Base-by-base conservation (phyloP, 2,113 vertebrate genomes). In the Chrysochloris asiatica region DNA sequence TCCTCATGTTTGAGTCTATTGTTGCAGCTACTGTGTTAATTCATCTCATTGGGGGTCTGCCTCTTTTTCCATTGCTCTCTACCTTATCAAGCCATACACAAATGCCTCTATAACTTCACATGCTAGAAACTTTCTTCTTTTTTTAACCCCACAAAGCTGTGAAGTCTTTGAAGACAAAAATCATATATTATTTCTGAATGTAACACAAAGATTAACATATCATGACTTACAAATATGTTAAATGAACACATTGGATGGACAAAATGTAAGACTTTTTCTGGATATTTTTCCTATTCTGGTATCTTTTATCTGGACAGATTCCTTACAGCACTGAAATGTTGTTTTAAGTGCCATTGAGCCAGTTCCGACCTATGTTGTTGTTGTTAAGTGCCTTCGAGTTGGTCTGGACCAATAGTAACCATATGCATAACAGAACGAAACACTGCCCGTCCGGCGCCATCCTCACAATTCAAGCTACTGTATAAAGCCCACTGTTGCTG, bases 151-250 rank as follows among this genome's bases (percentile, higher is more conserved):
- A 86, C 33, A 54, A 88, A 67, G 11, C 76, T 83, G 11, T 83
- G 67, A 59, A 67, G 36, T 56, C 84, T 67, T 71, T 22, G 41
- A 78, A 12, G 13, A 45, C 4, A 82, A 45, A 52, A 92, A 63
- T 2, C 6, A 69, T 13, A 33, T 13, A 63, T 93, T 88, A 65
- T 78, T 82, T 92, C 73, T 63, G 54, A 92, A 84, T 73, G 48
- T 50, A 80, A n/a, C 33, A 67, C 47, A 76, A 67, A 83, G 4
- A 11, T 69, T 78, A 33, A 30, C n/a, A 71, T 50, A 43, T 38
- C 21, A 33, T 45, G 1, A 47, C 76, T 78, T 83, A 79, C 11
- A 82, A 78, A 71, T 82, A 11, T 93, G 11, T 45, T 88, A 89
- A 83, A 86, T n/a, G n/a, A n/a, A n/a, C n/a, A n/a, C n/a, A n/a